Evolutionary conservation across 2,888 invertebrate species (phyloP), one percentile per base, ranked within the genome.

Genomic region (Tetheella fluctuosa): DNA sequence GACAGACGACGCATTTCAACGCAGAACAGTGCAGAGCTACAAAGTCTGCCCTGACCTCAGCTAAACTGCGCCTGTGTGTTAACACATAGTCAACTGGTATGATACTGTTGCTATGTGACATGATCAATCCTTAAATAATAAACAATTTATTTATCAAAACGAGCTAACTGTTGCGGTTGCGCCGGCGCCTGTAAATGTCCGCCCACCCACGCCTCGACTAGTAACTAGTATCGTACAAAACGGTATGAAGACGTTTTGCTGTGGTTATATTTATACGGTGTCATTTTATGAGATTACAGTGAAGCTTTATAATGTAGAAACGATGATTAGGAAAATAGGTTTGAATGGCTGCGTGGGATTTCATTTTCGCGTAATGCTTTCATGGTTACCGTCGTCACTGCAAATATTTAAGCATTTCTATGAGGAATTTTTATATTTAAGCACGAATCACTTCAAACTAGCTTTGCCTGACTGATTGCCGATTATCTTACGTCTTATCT

Each of bases 231-330:
- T 48, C 17, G 20, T 20, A 52, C 23, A 8, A 42, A 52, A 30
- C 13, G 28, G 42, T 42, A 39, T 59, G 23, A 34, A 57, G n/a
- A 23, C 48, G 42, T 37, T 53, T n/a, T 42, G 56, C 57, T 25
- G 12, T 17, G 20, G 34, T 53, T 52, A 52, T 59, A 52, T 53
- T 60, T 73, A 69, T 64, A 59, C 60, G 61, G 68, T 66, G 64
- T 62, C 63, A 48, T 65, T 69, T 68, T 74, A 69, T 71, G 71
- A 67, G 64, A 61, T 58, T 48, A 10, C 10, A 48, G 48, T 48
- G 2, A 48, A 20, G 20, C 20, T 48, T 20, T 48, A 25, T 25
- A 17, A 42, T 42, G 10, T 30, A 15, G 42, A 10, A 42, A n/a
- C 5, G n/a, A 15, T 37, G 37, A n/a, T 42, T 42, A 42, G n/a